Base-by-base conservation (phyloP, 2,113 vertebrate species). In the Morphnarchus princeps region DNA sequence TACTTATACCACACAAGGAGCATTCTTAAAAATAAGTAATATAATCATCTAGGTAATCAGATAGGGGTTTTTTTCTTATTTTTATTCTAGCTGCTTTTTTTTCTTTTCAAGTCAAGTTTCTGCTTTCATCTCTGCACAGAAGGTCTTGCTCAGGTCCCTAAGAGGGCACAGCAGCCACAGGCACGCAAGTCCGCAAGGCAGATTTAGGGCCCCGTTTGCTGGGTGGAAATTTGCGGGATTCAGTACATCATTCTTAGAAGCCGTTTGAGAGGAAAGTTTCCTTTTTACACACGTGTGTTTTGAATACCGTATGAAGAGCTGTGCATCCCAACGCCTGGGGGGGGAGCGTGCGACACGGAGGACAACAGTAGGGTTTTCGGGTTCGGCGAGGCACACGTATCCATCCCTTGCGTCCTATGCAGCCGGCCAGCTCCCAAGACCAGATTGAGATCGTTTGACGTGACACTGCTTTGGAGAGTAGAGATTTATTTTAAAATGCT, bases 11-110 rank as follows among this genome's bases (percentile, higher is more conserved):
- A 5, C 38, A 66, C 19, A 71, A 93, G 58, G 20, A 81, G 5
- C 58, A 50, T 82, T 86, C 70, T 83, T 88, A 59, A 88, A 96
- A 88, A 77, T 61, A 96, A 86, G 34, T 80, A 77, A 65, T n/a
- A 32, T 61, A 93, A 93, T 94, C 93, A 94, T 55, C 70, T 65
- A 65, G 49, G 91, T 77, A 80, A 94, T 92, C 59, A 77, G 81
- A 45, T 2, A 61, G 49, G 22, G 22, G 2, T 2, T 7, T 45
- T 71, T 57, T 69, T 5, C 10, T 87, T 79, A 26, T 65, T 86
- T 82, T 82, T 13, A 29, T 73, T 7, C 2, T 78, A 45, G 15
- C 7, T 87, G 13, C 5, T 52, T 26, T 36, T 36, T 52, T 50
- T 80, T 88, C 36, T 6, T 82, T 69, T 42, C 7, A 38, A 77